Evolutionary conservation across 2,888 invertebrate species (phyloP).

Genomic region (Zelleria hepariella): DNA sequence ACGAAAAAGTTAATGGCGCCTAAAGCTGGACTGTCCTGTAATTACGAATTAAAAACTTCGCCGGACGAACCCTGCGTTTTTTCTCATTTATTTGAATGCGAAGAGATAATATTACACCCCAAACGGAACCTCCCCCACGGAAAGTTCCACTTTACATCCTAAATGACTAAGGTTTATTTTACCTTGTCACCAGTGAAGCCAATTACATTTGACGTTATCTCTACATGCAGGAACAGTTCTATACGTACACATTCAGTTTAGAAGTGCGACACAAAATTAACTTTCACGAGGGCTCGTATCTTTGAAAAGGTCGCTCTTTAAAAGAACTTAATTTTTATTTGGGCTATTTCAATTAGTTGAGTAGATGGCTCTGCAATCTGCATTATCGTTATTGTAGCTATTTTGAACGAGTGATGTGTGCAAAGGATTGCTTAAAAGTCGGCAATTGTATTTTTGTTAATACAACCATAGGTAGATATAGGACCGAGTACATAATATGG

Average conservation of each 20-base stretch:
- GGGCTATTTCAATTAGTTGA: constrained; percentile 3
- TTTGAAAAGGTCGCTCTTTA: background rate
- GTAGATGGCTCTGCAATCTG: constrained; percentile 15
- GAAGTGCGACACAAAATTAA: constrained; percentile 53
- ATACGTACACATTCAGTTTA: constrained; percentile 36
- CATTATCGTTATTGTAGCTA: too few relatives aligned
- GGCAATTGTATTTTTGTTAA: too few relatives aligned
- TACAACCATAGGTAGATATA: too few relatives aligned
- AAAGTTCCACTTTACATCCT: background rate
- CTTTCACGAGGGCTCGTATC: constrained; percentile 31
- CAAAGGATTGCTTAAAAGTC: too few relatives aligned
- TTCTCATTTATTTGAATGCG: constrained; percentile 65
- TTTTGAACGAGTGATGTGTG: too few relatives aligned
- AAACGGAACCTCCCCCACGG: constrained; percentile 22
- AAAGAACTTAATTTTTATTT: constrained; percentile 1
- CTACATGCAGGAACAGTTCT: constrained; percentile 51
- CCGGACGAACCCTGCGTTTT: constrained; percentile 58
- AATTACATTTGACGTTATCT: constrained; percentile 64
- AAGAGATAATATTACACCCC: constrained; percentile 63
- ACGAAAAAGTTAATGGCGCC: constrained; percentile 68
- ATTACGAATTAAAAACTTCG: constrained; percentile 71
- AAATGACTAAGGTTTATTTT: constrained; percentile 31
- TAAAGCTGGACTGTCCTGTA: constrained; percentile 68
- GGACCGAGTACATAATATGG: too few relatives aligned
- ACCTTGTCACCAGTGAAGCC: constrained; percentile 18